Evolutionary conservation across 1,140 invertebrate species (phyloP).

Genomic region (Drosophila murphyi): DNA sequence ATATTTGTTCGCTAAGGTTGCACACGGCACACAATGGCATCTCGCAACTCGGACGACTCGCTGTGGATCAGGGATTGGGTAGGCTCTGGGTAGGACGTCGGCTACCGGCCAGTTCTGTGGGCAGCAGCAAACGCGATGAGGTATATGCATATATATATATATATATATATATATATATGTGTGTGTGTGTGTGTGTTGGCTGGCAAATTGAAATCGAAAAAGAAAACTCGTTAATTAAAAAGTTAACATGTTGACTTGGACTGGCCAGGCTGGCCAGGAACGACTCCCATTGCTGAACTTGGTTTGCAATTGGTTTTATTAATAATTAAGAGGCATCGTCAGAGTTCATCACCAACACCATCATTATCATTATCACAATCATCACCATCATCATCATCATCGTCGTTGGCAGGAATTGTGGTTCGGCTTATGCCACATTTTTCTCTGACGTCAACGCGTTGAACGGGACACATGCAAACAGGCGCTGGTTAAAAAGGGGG

Average conservation of each 20-base stretch:
- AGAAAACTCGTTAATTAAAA: slow-evolving; percentile 84
- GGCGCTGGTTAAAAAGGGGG: neutral
- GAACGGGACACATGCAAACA: slow-evolving; percentile 22
- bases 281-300: slow-evolving; percentile 29
- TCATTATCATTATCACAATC: slow-evolving; percentile 7
- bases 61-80: neutral
- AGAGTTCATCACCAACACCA: slow-evolving; percentile 22
- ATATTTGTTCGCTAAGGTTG: neutral
- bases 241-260: slow-evolving; percentile 74
- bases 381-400: slow-evolving; percentile 19
- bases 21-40: neutral
- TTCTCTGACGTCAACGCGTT: slow-evolving; percentile 19
- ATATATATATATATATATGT: neutral
- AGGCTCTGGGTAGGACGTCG: neutral
- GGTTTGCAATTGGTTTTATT: slow-evolving; percentile 71
- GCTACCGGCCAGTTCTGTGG: slow-evolving; percentile 62
- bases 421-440: slow-evolving; percentile 28
- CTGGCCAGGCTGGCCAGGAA: slow-evolving; percentile 10
- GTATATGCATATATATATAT: too few species aligned
- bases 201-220: slow-evolving; percentile 84
- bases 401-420: slow-evolving; percentile 22
- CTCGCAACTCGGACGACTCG: neutral
- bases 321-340: slow-evolving; percentile 69
- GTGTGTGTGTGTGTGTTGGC: slow-evolving; percentile 50
- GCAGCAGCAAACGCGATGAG: slow-evolving; percentile 24